These are phyloP conservation scores for Brienomyrus brachyistius DNA, from an alignment of 2,113 vertebrate genomes.

Conservation along the genomic window DNA sequence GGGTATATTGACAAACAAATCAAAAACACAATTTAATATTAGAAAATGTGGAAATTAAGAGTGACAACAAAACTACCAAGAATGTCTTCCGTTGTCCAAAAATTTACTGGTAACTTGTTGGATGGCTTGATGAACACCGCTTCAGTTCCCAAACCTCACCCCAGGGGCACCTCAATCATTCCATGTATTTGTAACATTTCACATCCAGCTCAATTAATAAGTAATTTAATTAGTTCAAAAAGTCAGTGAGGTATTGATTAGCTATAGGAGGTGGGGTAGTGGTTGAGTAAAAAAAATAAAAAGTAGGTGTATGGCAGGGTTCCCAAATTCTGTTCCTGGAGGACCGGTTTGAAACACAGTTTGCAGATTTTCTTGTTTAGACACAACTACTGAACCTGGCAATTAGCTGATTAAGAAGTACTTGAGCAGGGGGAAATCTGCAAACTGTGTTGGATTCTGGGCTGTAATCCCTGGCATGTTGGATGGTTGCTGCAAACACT, in stretches of 20 bases:
- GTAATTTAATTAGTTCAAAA: neutral
- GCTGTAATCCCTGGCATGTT: neutral
- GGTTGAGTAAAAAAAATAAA: neutral
- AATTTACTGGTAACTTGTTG: too few relatives aligned
- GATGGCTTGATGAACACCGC: too few relatives aligned
- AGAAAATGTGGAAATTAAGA: too few relatives aligned
- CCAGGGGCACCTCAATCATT: neutral
- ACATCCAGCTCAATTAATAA: neutral
- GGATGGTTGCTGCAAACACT: neutral
- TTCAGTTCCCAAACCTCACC: neutral
- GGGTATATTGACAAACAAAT: too few relatives aligned
- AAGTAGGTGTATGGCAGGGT: neutral
- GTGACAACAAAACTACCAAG: too few relatives aligned
- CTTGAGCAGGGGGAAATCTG: neutral
- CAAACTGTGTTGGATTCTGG: neutral
- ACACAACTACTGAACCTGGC: neutral
- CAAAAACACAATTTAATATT: too few relatives aligned
- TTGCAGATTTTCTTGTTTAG: neutral
- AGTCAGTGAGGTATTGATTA: neutral
- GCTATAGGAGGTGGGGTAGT: neutral
- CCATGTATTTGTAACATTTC: neutral
- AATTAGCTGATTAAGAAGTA: neutral
- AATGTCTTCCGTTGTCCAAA: too few relatives aligned
- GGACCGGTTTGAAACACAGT: neutral
- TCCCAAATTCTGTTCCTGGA: neutral